A percentile compares a stretch with the other conserved stretches of the same genome.
Conservation (phyloP, 2,888 invertebrate genomes). For the Latheticus oryzae region DNA sequence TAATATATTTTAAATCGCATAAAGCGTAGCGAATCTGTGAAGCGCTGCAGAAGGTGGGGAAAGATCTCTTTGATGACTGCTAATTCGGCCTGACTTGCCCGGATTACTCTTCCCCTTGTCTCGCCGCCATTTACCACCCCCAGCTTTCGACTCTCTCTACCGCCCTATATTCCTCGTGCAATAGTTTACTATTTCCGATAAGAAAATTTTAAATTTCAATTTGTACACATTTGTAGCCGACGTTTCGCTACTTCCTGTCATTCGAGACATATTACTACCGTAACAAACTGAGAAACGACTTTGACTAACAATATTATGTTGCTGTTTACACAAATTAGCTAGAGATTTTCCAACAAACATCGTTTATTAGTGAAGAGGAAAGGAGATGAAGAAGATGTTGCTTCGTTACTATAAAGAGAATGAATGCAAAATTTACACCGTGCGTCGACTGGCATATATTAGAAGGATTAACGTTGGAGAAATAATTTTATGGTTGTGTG, state of each 20-base stretch:
- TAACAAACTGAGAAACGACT: conserved; percentile 3
- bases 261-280: not conserved
- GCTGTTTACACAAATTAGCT: conserved; percentile 17
- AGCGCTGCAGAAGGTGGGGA: conserved; percentile 43
- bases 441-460: conserved; percentile 2
- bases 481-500: not conserved
- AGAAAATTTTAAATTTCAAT: conserved; percentile 32
- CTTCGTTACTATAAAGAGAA: not conserved
- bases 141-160: conserved; percentile 9
- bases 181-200: conserved; percentile 32
- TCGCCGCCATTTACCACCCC: conserved; percentile 22
- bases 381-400: conserved; percentile 5
- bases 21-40: conserved; percentile 40
- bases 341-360: conserved; percentile 3
- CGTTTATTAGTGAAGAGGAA: conserved; percentile 5
- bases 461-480: conserved; percentile 5
- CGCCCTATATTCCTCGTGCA: conserved; percentile 25
- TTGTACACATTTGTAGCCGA: conserved; percentile 18
- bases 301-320: conserved; percentile 20
- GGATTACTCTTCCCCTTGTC: conserved; percentile 41
- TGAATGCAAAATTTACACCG: conserved; percentile 1
- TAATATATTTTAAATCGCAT: conserved; percentile 49
- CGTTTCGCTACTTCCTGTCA: conserved; percentile 1
- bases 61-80: conserved; percentile 53
- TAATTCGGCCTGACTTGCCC: conserved; percentile 50